These are phyloP conservation scores for Syngnathus acus DNA, from an alignment of 2,797 vertebrate species.

Conservation along the genomic window DNA sequence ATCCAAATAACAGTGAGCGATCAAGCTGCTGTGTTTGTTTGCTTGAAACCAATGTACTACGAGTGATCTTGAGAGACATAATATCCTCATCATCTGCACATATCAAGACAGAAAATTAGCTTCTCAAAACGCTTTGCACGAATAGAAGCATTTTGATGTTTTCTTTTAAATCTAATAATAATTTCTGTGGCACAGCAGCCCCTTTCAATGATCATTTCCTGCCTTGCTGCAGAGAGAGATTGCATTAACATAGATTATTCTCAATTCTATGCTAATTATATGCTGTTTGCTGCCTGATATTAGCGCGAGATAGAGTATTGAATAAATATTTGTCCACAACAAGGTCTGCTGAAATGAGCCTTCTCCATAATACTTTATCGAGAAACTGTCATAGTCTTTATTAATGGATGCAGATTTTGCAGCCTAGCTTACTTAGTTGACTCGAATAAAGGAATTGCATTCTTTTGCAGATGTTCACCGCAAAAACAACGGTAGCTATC, in stretches of 20 bases:
- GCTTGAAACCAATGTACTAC: not conserved
- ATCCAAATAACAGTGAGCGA: not conserved
- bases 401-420: not conserved
- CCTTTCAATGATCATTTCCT: not conserved
- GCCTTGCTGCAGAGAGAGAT: not conserved
- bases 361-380: not conserved
- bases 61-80: not conserved
- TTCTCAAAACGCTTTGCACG: not conserved
- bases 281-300: not conserved
- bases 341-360: not conserved
- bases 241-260: conserved; percentile 1
- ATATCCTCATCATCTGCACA: not conserved
- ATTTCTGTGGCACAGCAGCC: not conserved
- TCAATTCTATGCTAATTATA: conserved; percentile 1
- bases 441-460: not conserved
- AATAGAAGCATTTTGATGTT: conserved; percentile 2
- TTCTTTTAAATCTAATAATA: not conserved
- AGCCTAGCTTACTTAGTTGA: not conserved
- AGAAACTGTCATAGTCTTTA: not conserved
- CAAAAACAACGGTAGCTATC: not conserved
- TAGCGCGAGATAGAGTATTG: not conserved
- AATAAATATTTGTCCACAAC: not conserved
- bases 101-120: not conserved
- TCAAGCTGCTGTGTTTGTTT: not conserved
- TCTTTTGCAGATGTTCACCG: not conserved